Evolutionary conservation across 2,113 vertebrate species (phyloP), one percentile per base, ranked within the genome.

Genomic region (Pangasianodon gigas): DNA sequence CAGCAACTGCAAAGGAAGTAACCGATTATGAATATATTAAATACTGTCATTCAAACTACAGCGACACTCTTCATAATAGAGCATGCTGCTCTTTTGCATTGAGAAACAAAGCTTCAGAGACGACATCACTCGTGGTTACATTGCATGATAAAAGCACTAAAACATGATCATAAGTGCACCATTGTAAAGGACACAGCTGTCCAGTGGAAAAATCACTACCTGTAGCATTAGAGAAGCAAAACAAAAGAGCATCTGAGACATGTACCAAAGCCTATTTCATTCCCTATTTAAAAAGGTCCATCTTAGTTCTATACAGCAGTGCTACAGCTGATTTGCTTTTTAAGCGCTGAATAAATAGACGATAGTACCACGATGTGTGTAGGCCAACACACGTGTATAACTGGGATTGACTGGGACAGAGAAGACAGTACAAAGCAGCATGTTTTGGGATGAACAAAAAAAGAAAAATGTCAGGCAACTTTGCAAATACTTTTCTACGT

Each of bases 391-490:
- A 82, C 60, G 67, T 48, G 37, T 91, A 93, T 77, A 93, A 93
- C 91, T 51, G 88, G 88, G 84, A 89, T 79, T 82, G 48, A 71
- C 90, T 92, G 87, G 90, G 85, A 93, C 92, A 90, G 91, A 95
- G 93, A 94, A 95, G 95, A 96, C 90, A 93, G 93, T 96, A 96
- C 95, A 94, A 96, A 97, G 97, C 97, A 97, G 97, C 96, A 96
- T 94, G 85, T 92, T 93, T 90, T 92, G 93, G 93, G 92, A 90
- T 19, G 46, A n/a, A 32, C 32, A 32, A 37, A 85, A 77, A 75
- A 52, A 54, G 16, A 91, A 89, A 92, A 88, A 85, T 88, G 79
- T 54, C 80, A 32, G 75, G 91, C 83, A 81, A 56, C 87, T 93
- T 88, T 67, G 74, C 82, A 41, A 48, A 79, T 80, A 77, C 46